Percentiles rank a stretch among this genome's conserved stretches.
phyloP scores from a whole-genome alignment of 2,113 vertebrate genomes.

The Anhinga anhinga region DNA sequence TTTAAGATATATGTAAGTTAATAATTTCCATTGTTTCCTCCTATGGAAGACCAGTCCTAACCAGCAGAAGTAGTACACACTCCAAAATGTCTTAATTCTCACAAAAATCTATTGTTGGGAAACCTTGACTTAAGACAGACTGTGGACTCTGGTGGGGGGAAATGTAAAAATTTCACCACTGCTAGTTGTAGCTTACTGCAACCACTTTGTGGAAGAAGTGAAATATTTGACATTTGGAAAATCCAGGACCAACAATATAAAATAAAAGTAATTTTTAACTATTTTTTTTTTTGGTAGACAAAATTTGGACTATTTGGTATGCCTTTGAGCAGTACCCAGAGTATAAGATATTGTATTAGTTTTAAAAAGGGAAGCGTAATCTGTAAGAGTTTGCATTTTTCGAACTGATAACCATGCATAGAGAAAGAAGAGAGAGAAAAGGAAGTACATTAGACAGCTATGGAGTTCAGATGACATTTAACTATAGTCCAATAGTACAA shows the following conservation, averaged over 20 bases:
- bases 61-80: not conserved
- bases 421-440: not conserved
- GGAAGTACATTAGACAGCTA: not conserved
- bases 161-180: not conserved
- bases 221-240: not conserved
- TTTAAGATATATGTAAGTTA: not conserved
- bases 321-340: not conserved
- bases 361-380: not conserved
- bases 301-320: not conserved
- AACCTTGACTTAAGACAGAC: not conserved
- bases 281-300: not conserved
- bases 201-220: not conserved
- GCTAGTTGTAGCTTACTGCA: not conserved
- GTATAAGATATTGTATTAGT: not conserved
- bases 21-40: not conserved
- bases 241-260: not conserved
- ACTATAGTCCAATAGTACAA: not conserved
- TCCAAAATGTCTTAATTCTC: not conserved
- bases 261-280: not conserved
- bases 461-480: not conserved
- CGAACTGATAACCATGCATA: not conserved
- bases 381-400: not conserved
- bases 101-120: not conserved
- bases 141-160: not conserved
- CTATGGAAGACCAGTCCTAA: not conserved